These are phyloP conservation scores for Gopherus evgoodei DNA, from an alignment of 2,113 vertebrate species.

Conservation along the genomic window DNA sequence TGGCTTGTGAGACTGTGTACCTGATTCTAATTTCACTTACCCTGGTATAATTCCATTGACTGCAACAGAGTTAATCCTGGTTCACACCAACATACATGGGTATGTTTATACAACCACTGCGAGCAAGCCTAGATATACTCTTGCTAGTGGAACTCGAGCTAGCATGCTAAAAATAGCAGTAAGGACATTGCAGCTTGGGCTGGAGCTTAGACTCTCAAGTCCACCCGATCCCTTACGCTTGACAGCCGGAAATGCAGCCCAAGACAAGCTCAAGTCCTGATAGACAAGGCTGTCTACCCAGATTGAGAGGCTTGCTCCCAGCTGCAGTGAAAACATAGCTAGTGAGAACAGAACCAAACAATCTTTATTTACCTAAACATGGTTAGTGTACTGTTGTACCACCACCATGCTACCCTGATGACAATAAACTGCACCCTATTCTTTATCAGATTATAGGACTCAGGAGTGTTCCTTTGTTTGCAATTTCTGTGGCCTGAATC, in stretches of 20 bases:
- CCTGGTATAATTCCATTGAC: neutral
- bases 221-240: too few species aligned
- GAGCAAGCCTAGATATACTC: neutral
- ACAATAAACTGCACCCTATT: rapidly evolving
- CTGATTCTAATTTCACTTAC: neutral
- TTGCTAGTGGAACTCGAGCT: neutral
- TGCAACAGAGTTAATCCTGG: neutral
- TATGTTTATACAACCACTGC: neutral
- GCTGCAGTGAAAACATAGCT: neutral
- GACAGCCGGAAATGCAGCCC: neutral
- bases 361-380: neutral
- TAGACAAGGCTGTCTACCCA: neutral
- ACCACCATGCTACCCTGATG: neutral
- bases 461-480: neutral
- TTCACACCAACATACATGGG: neutral
- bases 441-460: neutral
- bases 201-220: too few species aligned
- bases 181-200: neutral
- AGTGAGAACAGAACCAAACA: neutral
- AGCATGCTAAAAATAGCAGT: neutral
- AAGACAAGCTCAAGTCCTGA: neutral
- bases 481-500: neutral
- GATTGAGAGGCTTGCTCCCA: neutral
- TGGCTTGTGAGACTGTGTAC: neutral
- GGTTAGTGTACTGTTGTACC: neutral